A percentile compares a stretch with the other conserved stretches of the same genome.
phyloP scores from a whole-genome alignment of 2,888 invertebrate species.

The Nemapogon koenigi region DNA sequence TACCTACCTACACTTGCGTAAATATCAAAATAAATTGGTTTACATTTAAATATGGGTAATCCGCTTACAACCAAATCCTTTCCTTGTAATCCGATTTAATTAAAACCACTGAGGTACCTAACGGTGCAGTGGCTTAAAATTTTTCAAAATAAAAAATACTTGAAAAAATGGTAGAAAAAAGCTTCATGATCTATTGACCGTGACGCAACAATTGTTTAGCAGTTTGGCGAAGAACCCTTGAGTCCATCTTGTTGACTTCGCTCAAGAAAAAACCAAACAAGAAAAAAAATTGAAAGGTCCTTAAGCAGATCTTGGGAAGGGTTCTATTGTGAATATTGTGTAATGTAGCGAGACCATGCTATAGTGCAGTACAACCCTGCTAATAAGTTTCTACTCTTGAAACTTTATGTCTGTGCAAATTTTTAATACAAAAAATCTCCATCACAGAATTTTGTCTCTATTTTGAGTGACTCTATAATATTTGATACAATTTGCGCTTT shows the following conservation, averaged over 20 bases:
- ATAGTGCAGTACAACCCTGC: slow-evolving; percentile 29
- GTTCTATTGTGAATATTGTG: slow-evolving; percentile 58
- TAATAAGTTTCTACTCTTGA: slow-evolving; percentile 26
- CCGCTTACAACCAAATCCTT: no score
- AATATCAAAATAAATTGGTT: no score
- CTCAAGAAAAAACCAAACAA: slow-evolving; percentile 40
- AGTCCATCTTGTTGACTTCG: slow-evolving; percentile 60
- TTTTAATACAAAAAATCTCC: not conserved
- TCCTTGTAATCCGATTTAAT: slow-evolving; percentile 31
- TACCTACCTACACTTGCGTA: no score
- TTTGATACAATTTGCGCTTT: no score
- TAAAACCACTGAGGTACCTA: slow-evolving; percentile 31
- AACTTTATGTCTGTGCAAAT: not conserved
- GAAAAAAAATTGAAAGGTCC: slow-evolving; percentile 43
- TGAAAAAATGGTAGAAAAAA: slow-evolving; percentile 42
- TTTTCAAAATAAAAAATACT: slow-evolving; percentile 16
- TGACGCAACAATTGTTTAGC: slow-evolving; percentile 63
- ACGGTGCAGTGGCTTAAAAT: slow-evolving; percentile 25
- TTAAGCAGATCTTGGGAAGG: slow-evolving; percentile 49
- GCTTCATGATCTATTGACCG: slow-evolving; percentile 50
- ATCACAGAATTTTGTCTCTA: no score
- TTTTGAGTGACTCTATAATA: no score
- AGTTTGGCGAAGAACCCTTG: slow-evolving; percentile 49
- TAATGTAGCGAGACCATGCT: slow-evolving; percentile 55
- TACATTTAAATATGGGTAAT: no score